Base-by-base conservation (phyloP, 2,113 vertebrate genomes). In the Archocentrus centrarchus region DNA sequence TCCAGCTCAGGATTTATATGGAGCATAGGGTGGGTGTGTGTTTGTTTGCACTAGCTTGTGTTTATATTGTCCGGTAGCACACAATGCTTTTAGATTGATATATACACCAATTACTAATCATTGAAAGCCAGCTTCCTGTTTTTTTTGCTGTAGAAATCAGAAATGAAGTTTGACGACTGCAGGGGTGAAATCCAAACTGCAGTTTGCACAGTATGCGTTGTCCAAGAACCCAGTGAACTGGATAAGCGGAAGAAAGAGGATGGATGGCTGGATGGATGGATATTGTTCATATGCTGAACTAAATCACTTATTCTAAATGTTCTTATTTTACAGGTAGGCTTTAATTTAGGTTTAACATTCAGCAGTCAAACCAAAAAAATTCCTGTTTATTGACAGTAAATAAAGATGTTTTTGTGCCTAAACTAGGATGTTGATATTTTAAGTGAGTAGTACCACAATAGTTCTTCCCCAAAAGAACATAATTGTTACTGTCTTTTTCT, bases 21-120 rank as follows among this genome's bases (percentile, higher is more conserved):
- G 20, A 55, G 9, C 30, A n/a, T 55, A 39, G 47, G 2, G 8
- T 20, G 61, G 22, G 50, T 53, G 17, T 80, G 2, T 82, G 9
- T 58, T 83, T 79, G 32, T n/a, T 59, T 64, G 59, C 30, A 59
- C 18, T 9, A 1, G n/a, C 57, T 27, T 50, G 3, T 66, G 55
- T 83, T 63, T 55, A 75, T 82, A 18, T 22, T 24, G 11, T 53
- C 18, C 70, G 17, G 66, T 39, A 63, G 18, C 59, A 81, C 63
- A 82, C 11, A 50, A 15, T 50, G 39, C 63, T 27, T 68, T 68
- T 24, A 44, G 37, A 66, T 13, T 66, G 37, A 66, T 24, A 15
- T 66, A 41, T 66, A 66, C 37, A 24, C 62, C 0, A 39, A 8
- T 66, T 66, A 44, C 13, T 17, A 20, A 47, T 47, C 22, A 66